Conservation (phyloP, 1,140 invertebrate species). For the Ladona fulva region DNA sequence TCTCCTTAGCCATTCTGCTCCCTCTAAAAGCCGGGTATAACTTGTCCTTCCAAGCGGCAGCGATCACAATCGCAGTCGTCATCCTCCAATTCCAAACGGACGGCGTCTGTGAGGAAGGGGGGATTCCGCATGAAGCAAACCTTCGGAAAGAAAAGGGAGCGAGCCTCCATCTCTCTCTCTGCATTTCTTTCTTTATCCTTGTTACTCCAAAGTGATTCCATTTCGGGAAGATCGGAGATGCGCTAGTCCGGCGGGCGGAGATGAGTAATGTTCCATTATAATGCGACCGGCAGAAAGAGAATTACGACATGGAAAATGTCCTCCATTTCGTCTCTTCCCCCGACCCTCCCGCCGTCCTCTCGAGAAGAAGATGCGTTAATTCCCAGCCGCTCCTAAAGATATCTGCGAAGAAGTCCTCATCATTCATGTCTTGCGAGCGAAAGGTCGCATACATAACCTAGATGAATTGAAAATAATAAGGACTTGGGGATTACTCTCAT, state of each 20-base stretch:
- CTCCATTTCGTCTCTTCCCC: background rate
- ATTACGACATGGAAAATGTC: background rate
- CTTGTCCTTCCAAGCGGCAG: no score
- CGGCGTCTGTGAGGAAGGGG: no score
- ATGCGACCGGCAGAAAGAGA: background rate
- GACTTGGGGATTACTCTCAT: no score
- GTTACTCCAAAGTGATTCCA: constrained; percentile 1
- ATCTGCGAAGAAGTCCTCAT: background rate
- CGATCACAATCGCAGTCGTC: no score
- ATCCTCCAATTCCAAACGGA: no score
- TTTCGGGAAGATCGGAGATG: background rate
- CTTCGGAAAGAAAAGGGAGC: no score
- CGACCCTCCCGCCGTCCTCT: background rate
- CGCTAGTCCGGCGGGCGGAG: background rate
- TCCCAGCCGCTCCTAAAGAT: background rate
- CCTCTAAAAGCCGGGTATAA: no score
- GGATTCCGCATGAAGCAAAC: no score
- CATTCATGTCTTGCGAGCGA: background rate
- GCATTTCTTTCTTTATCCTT: background rate
- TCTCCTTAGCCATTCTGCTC: no score
- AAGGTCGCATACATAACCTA: no score
- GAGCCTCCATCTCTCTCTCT: background rate
- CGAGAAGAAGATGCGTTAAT: background rate
- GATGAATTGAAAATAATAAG: no score
- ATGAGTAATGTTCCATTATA: background rate